phyloP scores from a whole-genome alignment of 1,140 invertebrate genomes.

The Atopsyche davidsoni region DNA sequence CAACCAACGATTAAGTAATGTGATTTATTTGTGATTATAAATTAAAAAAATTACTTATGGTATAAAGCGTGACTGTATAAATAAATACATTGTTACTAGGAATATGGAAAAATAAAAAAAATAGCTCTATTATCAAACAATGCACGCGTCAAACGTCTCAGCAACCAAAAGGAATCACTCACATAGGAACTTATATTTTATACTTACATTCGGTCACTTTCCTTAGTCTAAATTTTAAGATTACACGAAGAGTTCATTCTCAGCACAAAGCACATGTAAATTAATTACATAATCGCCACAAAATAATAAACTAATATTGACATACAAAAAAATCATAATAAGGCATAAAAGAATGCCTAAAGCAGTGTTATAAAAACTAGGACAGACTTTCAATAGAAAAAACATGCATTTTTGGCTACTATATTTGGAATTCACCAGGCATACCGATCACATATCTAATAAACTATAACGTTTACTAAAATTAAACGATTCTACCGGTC shows the following conservation, averaged over 20 bases:
- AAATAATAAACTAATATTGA: background rate
- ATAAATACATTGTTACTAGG: constrained; percentile 25
- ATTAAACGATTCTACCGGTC: background rate
- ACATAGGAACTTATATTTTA: constrained; percentile 21
- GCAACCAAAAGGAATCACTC: constrained; percentile 24
- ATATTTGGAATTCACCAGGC: constrained; percentile 14
- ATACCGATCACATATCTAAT: too few relatives aligned
- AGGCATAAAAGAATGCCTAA: background rate
- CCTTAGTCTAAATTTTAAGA: background rate
- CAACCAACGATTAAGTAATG: constrained; percentile 17
- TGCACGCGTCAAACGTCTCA: constrained; percentile 5
- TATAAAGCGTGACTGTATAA: constrained; percentile 25
- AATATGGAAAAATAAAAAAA: constrained; percentile 19
- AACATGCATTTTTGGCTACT: constrained; percentile 27
- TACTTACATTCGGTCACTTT: background rate
- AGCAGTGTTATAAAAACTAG: background rate
- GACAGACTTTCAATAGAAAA: constrained; percentile 16
- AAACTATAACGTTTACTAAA: too few relatives aligned
- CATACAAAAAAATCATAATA: constrained; percentile 1
- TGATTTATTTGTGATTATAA: constrained; percentile 29
- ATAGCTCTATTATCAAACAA: constrained; percentile 23
- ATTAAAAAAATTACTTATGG: constrained; percentile 24
- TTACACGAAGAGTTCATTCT: background rate
- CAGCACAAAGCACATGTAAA: background rate
- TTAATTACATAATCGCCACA: background rate